These are phyloP conservation scores for Phocides pigmalion DNA, from an alignment of 1,140 invertebrate species.

Conservation along the genomic window DNA sequence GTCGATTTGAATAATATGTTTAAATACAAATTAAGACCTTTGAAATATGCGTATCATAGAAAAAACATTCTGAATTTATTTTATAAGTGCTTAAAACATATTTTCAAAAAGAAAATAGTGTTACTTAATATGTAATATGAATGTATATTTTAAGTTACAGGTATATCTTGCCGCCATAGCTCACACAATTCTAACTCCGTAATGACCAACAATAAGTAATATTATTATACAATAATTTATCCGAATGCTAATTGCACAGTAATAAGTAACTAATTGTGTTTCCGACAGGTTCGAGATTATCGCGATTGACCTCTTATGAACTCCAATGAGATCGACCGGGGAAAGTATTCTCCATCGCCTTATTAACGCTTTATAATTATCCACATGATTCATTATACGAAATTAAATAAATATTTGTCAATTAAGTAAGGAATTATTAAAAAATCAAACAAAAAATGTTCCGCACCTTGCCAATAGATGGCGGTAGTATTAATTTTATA, in stretches of 20 bases:
- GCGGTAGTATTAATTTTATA: constrained; percentile 10
- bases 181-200: too few relatives aligned
- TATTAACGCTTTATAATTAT: constrained; percentile 1
- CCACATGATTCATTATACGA: not conserved
- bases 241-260: constrained; percentile 28
- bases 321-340: constrained; percentile 13
- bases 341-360: constrained; percentile 7
- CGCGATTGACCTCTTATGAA: constrained; percentile 26
- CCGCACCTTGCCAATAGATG: constrained; percentile 20
- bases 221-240: not conserved
- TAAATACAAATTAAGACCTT: too few relatives aligned
- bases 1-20: too few relatives aligned
- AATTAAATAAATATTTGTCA: not conserved
- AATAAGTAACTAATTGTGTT: constrained; percentile 30
- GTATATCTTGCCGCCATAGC: too few relatives aligned
- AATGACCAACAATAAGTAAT: not conserved
- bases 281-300: constrained; percentile 28
- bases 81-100: too few relatives aligned
- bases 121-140: too few relatives aligned
- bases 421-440: not conserved
- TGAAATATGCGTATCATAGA: not conserved
- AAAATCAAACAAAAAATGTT: not conserved
- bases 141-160: too few relatives aligned
- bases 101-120: too few relatives aligned
- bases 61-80: too few relatives aligned